phyloP scores from a whole-genome alignment of 92 coral and sea anemone genomes.

The Virgularia gustaviana region DNA sequence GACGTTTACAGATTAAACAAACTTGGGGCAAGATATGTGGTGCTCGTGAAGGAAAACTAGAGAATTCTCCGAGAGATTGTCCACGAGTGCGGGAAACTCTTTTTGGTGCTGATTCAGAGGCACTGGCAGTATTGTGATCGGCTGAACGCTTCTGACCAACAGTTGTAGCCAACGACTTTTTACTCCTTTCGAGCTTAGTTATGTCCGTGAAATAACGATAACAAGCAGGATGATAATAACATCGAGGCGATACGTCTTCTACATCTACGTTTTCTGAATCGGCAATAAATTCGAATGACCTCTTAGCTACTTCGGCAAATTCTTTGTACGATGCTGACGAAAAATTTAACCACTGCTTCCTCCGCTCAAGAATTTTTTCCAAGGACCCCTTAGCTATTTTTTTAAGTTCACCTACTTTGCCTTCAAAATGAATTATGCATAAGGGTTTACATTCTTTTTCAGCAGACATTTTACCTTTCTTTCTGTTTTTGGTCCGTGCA shows the following conservation, averaged over 20 bases:
- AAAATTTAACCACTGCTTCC: neutral
- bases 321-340: neutral
- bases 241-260: neutral
- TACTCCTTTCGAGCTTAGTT: constrained; percentile 5
- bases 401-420: neutral
- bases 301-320: neutral
- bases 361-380: neutral
- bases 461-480: neutral
- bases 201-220: neutral
- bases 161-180: neutral
- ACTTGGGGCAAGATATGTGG: neutral
- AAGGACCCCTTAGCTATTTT: neutral
- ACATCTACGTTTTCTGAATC: neutral
- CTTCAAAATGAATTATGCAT: constrained; percentile 7
- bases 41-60: neutral
- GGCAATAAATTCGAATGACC: neutral
- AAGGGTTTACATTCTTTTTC: neutral
- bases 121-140: neutral
- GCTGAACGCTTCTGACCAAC: neutral
- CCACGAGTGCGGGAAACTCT: neutral
- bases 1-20: constrained; percentile 10
- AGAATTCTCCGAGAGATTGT: neutral
- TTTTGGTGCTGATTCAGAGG: neutral
- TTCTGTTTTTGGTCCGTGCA: neutral
- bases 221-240: neutral